Conservation (phyloP, 2,797 vertebrate species). For the Scyliorhinus canicula region DNA sequence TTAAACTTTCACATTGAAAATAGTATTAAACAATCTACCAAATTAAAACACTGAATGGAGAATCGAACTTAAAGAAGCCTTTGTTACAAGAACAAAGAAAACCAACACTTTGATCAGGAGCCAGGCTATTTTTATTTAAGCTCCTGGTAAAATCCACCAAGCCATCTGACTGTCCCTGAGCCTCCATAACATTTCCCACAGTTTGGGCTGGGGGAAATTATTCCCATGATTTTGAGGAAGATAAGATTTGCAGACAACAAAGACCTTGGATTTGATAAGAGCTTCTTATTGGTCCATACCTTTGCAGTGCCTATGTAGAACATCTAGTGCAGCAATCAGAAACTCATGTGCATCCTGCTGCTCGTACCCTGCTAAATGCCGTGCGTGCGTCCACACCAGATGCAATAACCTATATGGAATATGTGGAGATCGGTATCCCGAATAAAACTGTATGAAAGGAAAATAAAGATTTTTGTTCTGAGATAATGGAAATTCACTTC, state of each 20-base stretch:
- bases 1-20: not conserved
- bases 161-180: too few relatives aligned
- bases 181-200: not conserved
- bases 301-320: slow-evolving; percentile 96
- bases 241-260: not conserved
- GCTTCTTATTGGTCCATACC: slow-evolving; percentile 54
- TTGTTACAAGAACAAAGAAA: not conserved
- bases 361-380: slow-evolving; percentile 96
- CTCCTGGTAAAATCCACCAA: not conserved
- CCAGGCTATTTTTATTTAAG: not conserved
- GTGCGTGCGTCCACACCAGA: slow-evolving; percentile 96
- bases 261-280: not conserved
- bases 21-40: not conserved
- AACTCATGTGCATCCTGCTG: slow-evolving; percentile 98
- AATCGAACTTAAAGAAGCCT: not conserved
- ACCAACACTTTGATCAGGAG: not conserved
- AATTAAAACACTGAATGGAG: not conserved
- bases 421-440: slow-evolving; percentile 95
- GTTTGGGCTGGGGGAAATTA: not conserved
- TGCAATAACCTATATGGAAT: slow-evolving; percentile 97
- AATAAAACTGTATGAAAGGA: slow-evolving; percentile 78
- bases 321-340: slow-evolving; percentile 93
- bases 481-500: slow-evolving; percentile 26
- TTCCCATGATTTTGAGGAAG: not conserved
- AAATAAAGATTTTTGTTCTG: slow-evolving; percentile 47